Evolutionary conservation across 1,140 invertebrate genomes (phyloP).

Genomic region (Paralvinella palmiformis): DNA sequence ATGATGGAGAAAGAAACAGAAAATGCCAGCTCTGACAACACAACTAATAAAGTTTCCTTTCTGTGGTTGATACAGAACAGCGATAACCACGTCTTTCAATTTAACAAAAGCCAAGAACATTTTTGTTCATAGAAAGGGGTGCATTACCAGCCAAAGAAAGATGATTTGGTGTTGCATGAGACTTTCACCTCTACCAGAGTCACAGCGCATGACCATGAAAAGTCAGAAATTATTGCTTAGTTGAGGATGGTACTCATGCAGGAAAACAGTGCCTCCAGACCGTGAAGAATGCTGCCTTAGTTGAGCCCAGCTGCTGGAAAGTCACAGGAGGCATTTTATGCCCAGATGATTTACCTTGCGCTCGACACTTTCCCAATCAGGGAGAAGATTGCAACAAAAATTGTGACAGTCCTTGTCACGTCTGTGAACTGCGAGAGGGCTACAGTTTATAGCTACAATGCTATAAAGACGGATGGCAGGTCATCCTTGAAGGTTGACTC

Average conservation of each 20-base stretch:
- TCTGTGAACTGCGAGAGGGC: not conserved
- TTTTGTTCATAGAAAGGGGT: not conserved
- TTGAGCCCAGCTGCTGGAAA: not conserved
- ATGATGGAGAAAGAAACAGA: too few species aligned
- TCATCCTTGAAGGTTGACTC: too few species aligned
- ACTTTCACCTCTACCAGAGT: not conserved
- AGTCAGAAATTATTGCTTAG: constrained; percentile 1
- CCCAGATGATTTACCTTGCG: not conserved
- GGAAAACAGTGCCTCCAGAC: not conserved
- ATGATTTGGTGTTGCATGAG: too few species aligned
- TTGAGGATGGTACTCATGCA: not conserved
- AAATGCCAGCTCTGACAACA: too few species aligned
- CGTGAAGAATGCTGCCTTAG: not conserved
- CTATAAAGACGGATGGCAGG: constrained; percentile 1
- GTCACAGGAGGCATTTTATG: constrained; percentile 3
- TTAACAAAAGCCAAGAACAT: not conserved
- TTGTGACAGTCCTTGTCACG: not conserved
- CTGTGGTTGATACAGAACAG: too few species aligned
- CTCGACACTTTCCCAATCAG: not conserved
- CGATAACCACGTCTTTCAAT: not conserved
- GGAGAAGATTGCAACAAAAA: not conserved
- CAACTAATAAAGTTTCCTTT: too few species aligned
- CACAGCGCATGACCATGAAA: not conserved
- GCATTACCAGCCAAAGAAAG: not conserved
- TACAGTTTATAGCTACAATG: not conserved